These are phyloP conservation scores for Cataglyphis albicans DNA, from an alignment of 2,888 invertebrate species.

Conservation along the genomic window DNA sequence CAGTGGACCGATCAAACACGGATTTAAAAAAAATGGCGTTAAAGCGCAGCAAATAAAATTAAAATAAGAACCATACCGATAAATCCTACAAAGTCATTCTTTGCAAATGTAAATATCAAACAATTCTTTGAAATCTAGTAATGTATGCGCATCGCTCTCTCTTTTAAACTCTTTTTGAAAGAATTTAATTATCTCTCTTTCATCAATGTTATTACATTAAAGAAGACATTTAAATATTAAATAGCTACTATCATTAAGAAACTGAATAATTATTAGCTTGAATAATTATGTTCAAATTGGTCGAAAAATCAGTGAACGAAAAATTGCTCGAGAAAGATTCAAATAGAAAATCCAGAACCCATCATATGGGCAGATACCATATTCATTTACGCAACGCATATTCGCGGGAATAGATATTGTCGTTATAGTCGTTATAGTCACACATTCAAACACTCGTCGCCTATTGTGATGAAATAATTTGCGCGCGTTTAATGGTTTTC, in stretches of 20 bases:
- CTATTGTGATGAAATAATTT: constrained; percentile 59
- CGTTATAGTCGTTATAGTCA: neutral
- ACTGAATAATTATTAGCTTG: neutral
- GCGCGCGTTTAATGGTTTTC: constrained; percentile 63
- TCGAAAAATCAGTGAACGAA: neutral
- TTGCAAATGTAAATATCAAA: neutral
- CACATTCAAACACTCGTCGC: constrained; percentile 3
- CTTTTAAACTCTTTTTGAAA: neutral
- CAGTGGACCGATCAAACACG: constrained; percentile 13
- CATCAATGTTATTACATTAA: neutral
- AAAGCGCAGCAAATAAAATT: constrained; percentile 20
- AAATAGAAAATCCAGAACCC: neutral
- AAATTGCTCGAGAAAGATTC: neutral
- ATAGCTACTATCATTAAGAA: neutral
- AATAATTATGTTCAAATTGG: neutral
- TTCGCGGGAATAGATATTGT: neutral
- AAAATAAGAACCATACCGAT: constrained; percentile 2
- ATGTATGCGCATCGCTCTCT: neutral
- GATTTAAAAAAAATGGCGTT: neutral
- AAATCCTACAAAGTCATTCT: neutral
- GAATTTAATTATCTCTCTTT: neutral
- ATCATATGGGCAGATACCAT: neutral
- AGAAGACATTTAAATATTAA: neutral
- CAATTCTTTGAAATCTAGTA: neutral
- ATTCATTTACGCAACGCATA: neutral